These are phyloP conservation scores for Temnothorax unifasciatus DNA, from an alignment of 2,888 invertebrate genomes.

Conservation along the genomic window DNA sequence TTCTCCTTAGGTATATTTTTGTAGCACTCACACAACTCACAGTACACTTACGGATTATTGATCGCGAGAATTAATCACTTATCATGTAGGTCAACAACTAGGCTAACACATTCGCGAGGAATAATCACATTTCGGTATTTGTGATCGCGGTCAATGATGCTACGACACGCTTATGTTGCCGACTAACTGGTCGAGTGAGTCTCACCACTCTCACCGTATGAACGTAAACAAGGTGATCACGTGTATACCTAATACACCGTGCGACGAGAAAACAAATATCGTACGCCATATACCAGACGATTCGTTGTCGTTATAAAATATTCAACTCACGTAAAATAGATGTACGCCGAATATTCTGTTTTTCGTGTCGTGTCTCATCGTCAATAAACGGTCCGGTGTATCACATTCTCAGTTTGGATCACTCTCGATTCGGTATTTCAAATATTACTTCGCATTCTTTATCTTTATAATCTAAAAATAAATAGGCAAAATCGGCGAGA, in stretches of 20 bases:
- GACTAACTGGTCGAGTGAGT: background rate
- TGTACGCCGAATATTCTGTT: background rate
- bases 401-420: background rate
- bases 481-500: background rate
- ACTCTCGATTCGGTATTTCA: background rate
- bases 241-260: background rate
- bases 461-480: background rate
- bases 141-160: background rate
- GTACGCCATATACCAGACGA: background rate
- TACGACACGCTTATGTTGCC: background rate
- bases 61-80: background rate
- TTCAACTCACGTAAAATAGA: background rate
- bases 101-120: background rate
- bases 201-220: background rate
- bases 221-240: background rate
- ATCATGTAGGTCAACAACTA: background rate
- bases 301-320: background rate
- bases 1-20: background rate
- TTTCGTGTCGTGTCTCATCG: background rate
- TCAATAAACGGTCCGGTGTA: background rate
- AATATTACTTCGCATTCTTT: background rate
- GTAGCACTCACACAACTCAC: background rate
- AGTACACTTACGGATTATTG: background rate
- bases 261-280: background rate
- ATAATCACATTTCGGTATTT: background rate